These are phyloP conservation scores for Mionectes macconnelli DNA, from an alignment of 2,113 vertebrate genomes.

Conservation along the genomic window DNA sequence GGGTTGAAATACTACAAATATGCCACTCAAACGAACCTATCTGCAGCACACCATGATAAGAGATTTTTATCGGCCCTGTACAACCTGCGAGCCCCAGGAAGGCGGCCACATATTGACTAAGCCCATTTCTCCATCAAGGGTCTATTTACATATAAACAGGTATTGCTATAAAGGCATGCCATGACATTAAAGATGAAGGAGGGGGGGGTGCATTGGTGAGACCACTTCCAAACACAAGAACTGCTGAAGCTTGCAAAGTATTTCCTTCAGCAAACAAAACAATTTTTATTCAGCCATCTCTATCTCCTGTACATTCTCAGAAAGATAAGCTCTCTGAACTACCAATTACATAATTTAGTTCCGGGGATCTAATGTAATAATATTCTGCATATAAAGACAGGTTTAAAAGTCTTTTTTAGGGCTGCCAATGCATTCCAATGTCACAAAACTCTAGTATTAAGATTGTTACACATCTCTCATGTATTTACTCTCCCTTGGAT, in stretches of 20 bases:
- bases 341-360: not conserved
- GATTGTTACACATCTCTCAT: not conserved
- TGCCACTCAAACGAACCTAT: not conserved
- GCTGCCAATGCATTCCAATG: not conserved
- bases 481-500: not conserved
- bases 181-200: not conserved
- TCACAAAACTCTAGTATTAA: not conserved
- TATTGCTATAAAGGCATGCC: not conserved
- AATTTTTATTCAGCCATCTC: not conserved
- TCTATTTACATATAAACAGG: conserved; percentile 17
- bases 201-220: not conserved
- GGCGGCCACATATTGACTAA: not conserved
- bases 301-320: not conserved
- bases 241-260: not conserved
- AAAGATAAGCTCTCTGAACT: not conserved
- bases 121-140: not conserved
- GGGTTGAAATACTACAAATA: not conserved
- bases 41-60: not conserved
- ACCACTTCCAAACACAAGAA: not conserved
- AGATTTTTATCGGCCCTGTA: not conserved
- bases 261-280: not conserved
- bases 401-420: not conserved
- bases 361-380: not conserved
- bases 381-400: not conserved
- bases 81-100: not conserved